Percentiles rank a stretch among this genome's conserved stretches.
Evolutionary conservation across 2,888 invertebrate species (phyloP).

Genomic region (Pocota personata): DNA sequence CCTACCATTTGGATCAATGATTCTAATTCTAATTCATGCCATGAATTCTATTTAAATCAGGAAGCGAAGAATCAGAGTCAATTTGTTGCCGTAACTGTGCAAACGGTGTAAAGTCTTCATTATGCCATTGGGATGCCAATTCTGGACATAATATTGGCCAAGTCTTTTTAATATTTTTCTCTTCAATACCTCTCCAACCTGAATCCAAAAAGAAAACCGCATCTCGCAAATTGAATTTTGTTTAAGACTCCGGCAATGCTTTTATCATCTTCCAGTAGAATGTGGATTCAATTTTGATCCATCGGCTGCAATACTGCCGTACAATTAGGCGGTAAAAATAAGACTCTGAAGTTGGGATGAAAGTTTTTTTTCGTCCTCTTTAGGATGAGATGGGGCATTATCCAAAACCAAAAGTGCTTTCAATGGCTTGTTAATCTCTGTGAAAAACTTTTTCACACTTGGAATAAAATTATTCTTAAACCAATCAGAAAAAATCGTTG

Average conservation of each 20-base stretch:
- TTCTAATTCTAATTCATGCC: slow-evolving; percentile 11
- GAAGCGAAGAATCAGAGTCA: too few species aligned
- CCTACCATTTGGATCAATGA: background rate
- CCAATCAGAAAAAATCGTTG: slow-evolving; percentile 3
- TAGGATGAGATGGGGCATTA: slow-evolving; percentile 15
- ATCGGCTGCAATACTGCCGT: slow-evolving; percentile 13
- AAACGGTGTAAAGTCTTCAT: slow-evolving; percentile 8
- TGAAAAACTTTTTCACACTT: background rate
- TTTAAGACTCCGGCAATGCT: too few species aligned
- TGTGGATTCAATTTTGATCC: slow-evolving; percentile 16
- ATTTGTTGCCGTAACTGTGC: slow-evolving; percentile 15
- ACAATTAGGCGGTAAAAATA: too few species aligned
- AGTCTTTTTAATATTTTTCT: slow-evolving; percentile 17
- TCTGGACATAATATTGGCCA: slow-evolving; percentile 7
- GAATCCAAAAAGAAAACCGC: too few species aligned
- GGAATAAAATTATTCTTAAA: slow-evolving; percentile 9
- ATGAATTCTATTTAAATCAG: slow-evolving; percentile 31
- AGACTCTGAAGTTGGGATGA: slow-evolving; percentile 9
- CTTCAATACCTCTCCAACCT: too few species aligned
- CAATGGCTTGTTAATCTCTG: too few species aligned
- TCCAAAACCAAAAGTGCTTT: too few species aligned
- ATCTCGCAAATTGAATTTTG: too few species aligned
- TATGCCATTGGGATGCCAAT: slow-evolving; percentile 2
- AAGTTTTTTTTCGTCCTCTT: slow-evolving; percentile 1
- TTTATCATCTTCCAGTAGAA: too few species aligned